These are phyloP conservation scores for Otolemur crassicaudatus DNA, from an alignment of 2,797 vertebrate genomes.

Conservation along the genomic window DNA sequence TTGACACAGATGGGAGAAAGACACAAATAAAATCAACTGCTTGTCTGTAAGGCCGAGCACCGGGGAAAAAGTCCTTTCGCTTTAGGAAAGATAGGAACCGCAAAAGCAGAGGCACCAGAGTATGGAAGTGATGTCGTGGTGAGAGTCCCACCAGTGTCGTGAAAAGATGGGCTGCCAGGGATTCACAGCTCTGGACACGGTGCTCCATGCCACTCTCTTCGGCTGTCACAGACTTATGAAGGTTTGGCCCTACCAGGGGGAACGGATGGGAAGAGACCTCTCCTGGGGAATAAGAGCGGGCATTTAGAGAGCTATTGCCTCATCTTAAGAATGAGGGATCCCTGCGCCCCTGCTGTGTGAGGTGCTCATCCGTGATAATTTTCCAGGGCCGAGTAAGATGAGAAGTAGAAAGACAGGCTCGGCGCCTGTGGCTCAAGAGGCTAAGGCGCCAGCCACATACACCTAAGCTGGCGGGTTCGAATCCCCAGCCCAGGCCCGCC, in stretches of 20 bases:
- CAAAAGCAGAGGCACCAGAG: neutral
- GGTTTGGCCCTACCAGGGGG: neutral
- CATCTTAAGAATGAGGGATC: rapidly evolving
- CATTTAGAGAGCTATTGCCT: rapidly evolving
- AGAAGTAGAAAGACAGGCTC: neutral
- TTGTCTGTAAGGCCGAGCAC: neutral
- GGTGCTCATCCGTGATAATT: neutral
- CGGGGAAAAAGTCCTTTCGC: neutral
- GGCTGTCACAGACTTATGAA: rapidly evolving
- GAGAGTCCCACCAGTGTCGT: rapidly evolving
- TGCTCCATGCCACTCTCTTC: rapidly evolving
- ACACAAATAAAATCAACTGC: neutral
- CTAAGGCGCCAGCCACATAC: too few relatives aligned
- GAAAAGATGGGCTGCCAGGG: too few relatives aligned
- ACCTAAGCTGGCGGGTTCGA: too few relatives aligned
- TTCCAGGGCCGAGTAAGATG: too few relatives aligned
- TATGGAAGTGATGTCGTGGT: rapidly evolving
- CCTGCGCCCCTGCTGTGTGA: rapidly evolving
- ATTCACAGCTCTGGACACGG: too few relatives aligned
- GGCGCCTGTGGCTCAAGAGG: too few relatives aligned
- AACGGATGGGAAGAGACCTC: rapidly evolving
- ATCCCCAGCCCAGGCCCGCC: too few relatives aligned
- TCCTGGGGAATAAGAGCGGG: neutral
- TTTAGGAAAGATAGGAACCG: neutral
- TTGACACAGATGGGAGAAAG: neutral